Evolutionary conservation across 2,113 vertebrate species (phyloP), one percentile per base, ranked within the genome.

Genomic region (Axis porcinus): DNA sequence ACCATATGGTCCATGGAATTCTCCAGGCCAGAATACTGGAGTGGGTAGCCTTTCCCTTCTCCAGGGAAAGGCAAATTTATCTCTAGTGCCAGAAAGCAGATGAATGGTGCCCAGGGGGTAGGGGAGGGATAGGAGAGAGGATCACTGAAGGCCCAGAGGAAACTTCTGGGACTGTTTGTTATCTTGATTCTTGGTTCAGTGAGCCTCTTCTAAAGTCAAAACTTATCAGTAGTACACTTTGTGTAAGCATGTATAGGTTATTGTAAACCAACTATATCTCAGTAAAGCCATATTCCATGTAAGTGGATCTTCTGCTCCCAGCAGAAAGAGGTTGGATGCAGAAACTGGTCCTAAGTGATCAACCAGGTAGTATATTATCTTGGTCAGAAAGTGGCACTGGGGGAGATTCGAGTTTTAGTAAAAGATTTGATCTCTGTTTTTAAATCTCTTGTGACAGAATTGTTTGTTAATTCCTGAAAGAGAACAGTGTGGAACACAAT

Each of bases 391-490:
- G 60, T 6, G 14, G 28, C 54, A 5, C 62, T 2, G 2, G 45
- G 55, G 52, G 62, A 91, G 45, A 76, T 27, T 81, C 33, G 47
- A 64, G 47, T 82, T 67, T 74, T 79, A 57, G 60, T 19, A 28
- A 33, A 57, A 83, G 40, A 84, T 78, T 89, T 45, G 57, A 97
- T 86, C 64, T 95, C 60, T 10, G 57, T 84, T 93, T 93, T 95
- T 45, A 67, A 64, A 52, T 86, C 58, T 91, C 70, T 45, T 89
- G 36, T 45, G 62, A 87, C 57, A 27, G 83, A 91, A 70, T 70
- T 12, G 19, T 86, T 96, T 90, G 86, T 55, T 95, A 76, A 95
- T 94, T 97, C 87, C 88, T 67, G 15, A 88, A 95, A 85, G 84
- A 82, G 64, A 23, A 3, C 2, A 40, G 43, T 28, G 10, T 70